Conservation (phyloP, 2,113 vertebrate genomes). For the Callithrix jacchus region DNA sequence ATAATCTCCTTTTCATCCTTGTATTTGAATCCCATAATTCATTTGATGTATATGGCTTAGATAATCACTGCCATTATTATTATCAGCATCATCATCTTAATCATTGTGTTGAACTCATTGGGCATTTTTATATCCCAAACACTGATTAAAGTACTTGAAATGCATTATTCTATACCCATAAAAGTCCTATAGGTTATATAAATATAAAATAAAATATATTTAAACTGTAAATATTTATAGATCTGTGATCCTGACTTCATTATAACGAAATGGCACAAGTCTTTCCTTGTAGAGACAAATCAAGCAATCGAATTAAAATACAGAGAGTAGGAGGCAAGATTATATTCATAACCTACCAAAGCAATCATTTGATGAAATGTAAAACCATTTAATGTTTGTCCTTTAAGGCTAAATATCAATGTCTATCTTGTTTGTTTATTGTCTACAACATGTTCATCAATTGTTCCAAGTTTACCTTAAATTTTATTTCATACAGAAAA, state of each 20-base stretch:
- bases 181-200: background rate
- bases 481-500: slow-evolving; percentile 2
- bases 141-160: background rate
- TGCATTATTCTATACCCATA: background rate
- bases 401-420: background rate
- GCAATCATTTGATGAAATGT: background rate
- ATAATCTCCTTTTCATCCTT: background rate
- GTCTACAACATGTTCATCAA: background rate
- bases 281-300: slow-evolving; percentile 37
- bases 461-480: background rate
- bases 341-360: background rate
- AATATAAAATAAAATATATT: background rate
- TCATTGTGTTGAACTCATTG: background rate
- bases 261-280: slow-evolving; percentile 19
- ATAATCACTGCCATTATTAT: background rate
- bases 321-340: background rate
- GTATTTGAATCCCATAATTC: background rate
- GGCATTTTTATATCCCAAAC: background rate
- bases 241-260: slow-evolving; percentile 8
- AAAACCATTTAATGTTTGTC: background rate
- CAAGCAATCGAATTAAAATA: slow-evolving; percentile 46
- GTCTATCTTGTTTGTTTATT: background rate
- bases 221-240: slow-evolving; percentile 47
- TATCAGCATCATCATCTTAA: background rate
- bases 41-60: background rate